Evolutionary conservation across 2,888 invertebrate species (phyloP).

Genomic region (Ochlodes sylvanus): DNA sequence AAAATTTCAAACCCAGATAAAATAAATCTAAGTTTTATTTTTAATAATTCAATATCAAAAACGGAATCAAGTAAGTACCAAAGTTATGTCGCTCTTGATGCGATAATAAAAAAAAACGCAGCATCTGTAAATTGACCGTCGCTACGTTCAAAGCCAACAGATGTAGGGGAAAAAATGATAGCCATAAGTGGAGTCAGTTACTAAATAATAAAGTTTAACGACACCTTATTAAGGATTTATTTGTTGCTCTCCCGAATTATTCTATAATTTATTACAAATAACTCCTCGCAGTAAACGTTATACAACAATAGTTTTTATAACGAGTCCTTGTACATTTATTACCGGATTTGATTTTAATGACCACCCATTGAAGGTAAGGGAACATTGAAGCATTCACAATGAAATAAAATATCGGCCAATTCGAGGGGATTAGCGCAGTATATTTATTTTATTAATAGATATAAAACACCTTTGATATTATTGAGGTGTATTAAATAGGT

Average conservation of each 20-base stretch:
- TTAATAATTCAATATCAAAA: too few relatives aligned
- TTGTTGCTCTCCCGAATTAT: slow-evolving; percentile 77
- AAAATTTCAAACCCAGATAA: too few relatives aligned
- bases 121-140: slow-evolving; percentile 52
- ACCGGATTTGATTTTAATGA: slow-evolving; percentile 78
- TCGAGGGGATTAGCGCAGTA: slow-evolving; percentile 32
- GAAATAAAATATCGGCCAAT: slow-evolving; percentile 32
- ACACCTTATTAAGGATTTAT: slow-evolving; percentile 82
- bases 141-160: slow-evolving; percentile 61
- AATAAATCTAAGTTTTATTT: too few relatives aligned
- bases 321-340: slow-evolving; percentile 62
- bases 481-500: slow-evolving; percentile 27
- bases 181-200: slow-evolving; percentile 70
- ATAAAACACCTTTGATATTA: slow-evolving; percentile 14
- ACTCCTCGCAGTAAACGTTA: slow-evolving; percentile 58
- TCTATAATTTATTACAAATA: slow-evolving; percentile 83
- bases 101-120: slow-evolving; percentile 27
- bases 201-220: slow-evolving; percentile 57
- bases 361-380: slow-evolving; percentile 49
- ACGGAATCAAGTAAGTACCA: too few relatives aligned
- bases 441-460: slow-evolving; percentile 35
- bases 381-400: slow-evolving; percentile 27
- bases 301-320: slow-evolving; percentile 58
- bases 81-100: too few relatives aligned
- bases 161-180: slow-evolving; percentile 72